Percentiles rank a stretch among this genome's conserved stretches.
These are phyloP conservation scores for Thymelicus acteon DNA, from an alignment of 2,888 invertebrate genomes.

Conservation along the genomic window DNA sequence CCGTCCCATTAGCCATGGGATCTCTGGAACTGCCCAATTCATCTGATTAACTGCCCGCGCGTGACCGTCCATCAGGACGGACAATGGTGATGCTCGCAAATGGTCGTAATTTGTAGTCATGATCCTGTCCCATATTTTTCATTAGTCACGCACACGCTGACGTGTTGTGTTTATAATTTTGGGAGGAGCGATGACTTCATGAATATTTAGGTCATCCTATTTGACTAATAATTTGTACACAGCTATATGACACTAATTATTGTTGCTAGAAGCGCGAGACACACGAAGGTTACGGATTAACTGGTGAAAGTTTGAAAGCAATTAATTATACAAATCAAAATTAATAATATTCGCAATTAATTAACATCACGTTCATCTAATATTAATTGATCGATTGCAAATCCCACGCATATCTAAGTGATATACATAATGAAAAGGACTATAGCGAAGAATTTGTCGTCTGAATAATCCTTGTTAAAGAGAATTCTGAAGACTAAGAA, in stretches of 20 bases:
- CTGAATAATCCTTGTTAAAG: not conserved
- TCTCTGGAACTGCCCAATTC: conserved; percentile 34
- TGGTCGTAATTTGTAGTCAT: conserved; percentile 36
- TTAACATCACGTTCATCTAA: not conserved
- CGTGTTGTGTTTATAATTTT: conserved; percentile 25
- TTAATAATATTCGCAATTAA: not conserved
- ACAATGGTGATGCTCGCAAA: conserved; percentile 24
- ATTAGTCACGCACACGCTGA: conserved; percentile 33
- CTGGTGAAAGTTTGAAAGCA: not conserved
- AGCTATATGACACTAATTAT: too few relatives aligned
- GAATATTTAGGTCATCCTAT: conserved; percentile 23
- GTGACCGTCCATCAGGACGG: conserved; percentile 24
- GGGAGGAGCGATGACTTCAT: conserved; percentile 16
- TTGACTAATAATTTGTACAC: not conserved
- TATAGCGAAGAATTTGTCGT: not conserved
- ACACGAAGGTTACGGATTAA: not conserved
- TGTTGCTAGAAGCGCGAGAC: not conserved
- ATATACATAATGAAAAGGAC: not conserved
- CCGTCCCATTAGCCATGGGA: conserved; percentile 16
- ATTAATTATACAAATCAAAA: not conserved
- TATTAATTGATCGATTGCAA: conserved; percentile 5
- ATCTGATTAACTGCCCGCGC: conserved; percentile 31
- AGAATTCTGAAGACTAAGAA: not conserved
- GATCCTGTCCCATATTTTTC: conserved; percentile 27
- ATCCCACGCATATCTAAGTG: conserved; percentile 1